A percentile compares a stretch with the other conserved stretches of the same genome.
Conservation (phyloP, 2,113 vertebrate species). For the Spermophilus dauricus region DNA sequence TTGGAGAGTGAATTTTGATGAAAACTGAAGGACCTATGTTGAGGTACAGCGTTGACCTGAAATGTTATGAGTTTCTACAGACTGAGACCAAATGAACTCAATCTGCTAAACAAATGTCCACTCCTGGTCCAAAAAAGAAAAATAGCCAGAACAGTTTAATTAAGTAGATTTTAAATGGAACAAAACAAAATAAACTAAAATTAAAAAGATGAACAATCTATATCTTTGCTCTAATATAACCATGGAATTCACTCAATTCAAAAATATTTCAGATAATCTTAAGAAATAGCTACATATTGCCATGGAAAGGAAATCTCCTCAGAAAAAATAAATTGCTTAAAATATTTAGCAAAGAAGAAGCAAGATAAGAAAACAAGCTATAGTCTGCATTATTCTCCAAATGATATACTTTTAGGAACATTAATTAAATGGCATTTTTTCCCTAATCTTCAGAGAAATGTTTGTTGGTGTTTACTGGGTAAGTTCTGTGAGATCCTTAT, state of each 20-base stretch:
- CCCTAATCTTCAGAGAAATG: neutral
- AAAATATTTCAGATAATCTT: neutral
- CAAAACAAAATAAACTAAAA: neutral
- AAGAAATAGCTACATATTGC: neutral
- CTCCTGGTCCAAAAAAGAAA: neutral
- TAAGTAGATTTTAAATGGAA: neutral
- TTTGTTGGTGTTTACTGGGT: neutral
- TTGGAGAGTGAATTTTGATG: neutral
- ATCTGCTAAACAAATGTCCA: neutral
- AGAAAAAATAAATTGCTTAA: neutral
- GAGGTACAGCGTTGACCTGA: neutral
- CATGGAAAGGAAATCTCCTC: neutral
- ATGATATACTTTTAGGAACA: neutral
- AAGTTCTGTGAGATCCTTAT: neutral
- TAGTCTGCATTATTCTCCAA: neutral
- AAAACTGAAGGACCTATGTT: neutral
- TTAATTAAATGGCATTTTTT: neutral
- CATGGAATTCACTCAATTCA: neutral
- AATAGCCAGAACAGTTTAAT: neutral
- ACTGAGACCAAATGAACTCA: neutral
- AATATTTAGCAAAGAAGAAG: neutral
- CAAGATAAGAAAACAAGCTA: neutral
- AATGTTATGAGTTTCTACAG: neutral
- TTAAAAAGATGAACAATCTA: neutral
- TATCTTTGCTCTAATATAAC: neutral